Base-by-base conservation (phyloP, 2,888 invertebrate genomes). In the Glyphotaelius pellucidus region DNA sequence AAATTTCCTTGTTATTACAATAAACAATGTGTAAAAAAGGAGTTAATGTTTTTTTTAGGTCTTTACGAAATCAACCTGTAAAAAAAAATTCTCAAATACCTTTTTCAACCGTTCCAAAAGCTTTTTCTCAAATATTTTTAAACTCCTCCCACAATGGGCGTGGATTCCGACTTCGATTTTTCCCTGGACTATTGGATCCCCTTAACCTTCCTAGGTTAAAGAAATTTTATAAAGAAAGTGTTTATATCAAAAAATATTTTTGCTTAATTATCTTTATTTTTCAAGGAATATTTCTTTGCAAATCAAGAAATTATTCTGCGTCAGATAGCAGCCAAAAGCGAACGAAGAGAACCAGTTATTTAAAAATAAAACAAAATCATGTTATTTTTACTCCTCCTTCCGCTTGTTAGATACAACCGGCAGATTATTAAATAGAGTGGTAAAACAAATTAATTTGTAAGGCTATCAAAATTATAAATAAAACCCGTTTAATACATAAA, bases 311-410 rank as follows among this genome's bases (percentile, higher is more conserved):
- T 35, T 11, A 35, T 35, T 35, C 35, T 19, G 83, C 25, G 2
- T 67, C 25, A n/a, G 67, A 67, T 67, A 67, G 15, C 32, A 25
- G 31, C 19, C 83, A 35, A 83, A 83, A 35, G 83, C 35, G 83
- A 83, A 38, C 32, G 35, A 83, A 83, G 1, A 83, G 35, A 83
- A 83, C 83, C 83, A 25, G 83, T 83, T 83, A 35, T 35, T 83
- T 31, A 83, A 83, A 81, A 83, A 83, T 25, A 83, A 38, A 83
- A 83, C 7, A 35, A 32, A 32, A 83, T 67, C 7, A 83, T 32
- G 3, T 35, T 83, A 11, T 83, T 25, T 32, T 83, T 32, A 35
- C 83, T 32, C 83, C 83, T 25, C 35, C 35, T 83, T 35, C 83
- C 47, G 47, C 47, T 25, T 67, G 52, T 67, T 52, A 19, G 52